Base-by-base conservation (phyloP, 2,797 vertebrate species). In the Amblyraja radiata region DNA sequence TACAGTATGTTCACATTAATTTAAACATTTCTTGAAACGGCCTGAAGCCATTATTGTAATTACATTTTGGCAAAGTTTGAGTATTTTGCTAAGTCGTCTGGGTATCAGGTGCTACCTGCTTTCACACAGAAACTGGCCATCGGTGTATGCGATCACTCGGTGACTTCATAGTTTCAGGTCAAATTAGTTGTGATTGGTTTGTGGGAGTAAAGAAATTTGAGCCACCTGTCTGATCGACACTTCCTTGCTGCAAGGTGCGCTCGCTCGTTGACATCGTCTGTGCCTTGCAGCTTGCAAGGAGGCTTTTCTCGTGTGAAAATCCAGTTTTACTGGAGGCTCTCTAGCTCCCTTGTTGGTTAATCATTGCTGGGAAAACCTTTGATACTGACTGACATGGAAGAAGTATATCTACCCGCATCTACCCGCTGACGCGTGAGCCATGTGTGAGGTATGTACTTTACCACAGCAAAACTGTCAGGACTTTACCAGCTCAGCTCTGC, bases 181-280 rank as follows among this genome's bases (percentile, higher is more conserved):
- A 54, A 76, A 39, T 39, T 61, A 94, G 95, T 94, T 93, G 95
- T 93, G 95, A 97, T 96, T 97, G 97, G 97, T 94, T 94, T 94
- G 95, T 94, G 94, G 95, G 94, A 96, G 94, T 95, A 96, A 95
- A 94, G 97, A 97, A 96, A 97, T 96, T 95, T 93, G 96, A 97
- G 95, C 96, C 94, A 95, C 94, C 93, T 93, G 93, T 94, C 94
- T 86, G 94, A 93, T 94, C 93, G 91, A 95, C 93, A 94, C 94
- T 77, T 93, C 93, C 81, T 63, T 93, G 1, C 94, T 93, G 94
- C 81, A 94, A 94, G 95, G 95, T 95, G 95, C 93, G 93, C 94
- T 9, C 2, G 23, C 94, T 9, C 2, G 25, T 0, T 93, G 78
- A 0, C 94, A 94, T 94, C 96, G 97, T 96, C 97, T 97, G 96